Evolutionary conservation across 2,888 invertebrate species (phyloP), one percentile per base, ranked within the genome.

Genomic region (Dolomedes plantarius): DNA sequence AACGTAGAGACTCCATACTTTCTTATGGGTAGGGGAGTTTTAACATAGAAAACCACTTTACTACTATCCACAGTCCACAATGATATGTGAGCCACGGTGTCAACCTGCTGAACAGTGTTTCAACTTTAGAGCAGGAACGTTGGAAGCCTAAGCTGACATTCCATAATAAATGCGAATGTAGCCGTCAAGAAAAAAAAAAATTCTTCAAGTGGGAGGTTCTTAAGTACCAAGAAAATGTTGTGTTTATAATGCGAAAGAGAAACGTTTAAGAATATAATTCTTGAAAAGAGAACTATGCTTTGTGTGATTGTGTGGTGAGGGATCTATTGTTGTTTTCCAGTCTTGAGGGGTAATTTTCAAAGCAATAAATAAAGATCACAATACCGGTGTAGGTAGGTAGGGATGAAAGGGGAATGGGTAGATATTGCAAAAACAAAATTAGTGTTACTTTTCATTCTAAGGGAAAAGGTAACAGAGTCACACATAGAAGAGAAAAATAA

Each of bases 331-430:
- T 83, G 77, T 36, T 77, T 65, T 27, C 7, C 16, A 28, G 29
- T 28, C 46, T 56, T 56, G 72, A 39, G 83, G 73, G 72, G 67
- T 72, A 72, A 72, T 83, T 83, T 77, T 71, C 28, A 46, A 28
- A 50, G 77, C 56, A 71, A 83, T 83, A 83, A 83, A 83, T 83
- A 83, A 83, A 77, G 56, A 46, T 83, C 41, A 73, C 56, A 56
- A 56, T 23, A 16, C 46, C 56, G 6, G 23, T 1, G 11, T 5
- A 19, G 56, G 56, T 46, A 56, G 56, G 16, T 7, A 23, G 5
- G 56, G 23, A 19, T 5, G 5, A 7, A 13, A 46, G 16, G 56
- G 31, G 31, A 5, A 23, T 5, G 7, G 2, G 16, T 29, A n/a
- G 29, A 6, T 65, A 29, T 65, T 29, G 56, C 9, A 46, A 16